Base-by-base conservation (phyloP, 1,140 invertebrate species). In the Drosophila eugracilis region DNA sequence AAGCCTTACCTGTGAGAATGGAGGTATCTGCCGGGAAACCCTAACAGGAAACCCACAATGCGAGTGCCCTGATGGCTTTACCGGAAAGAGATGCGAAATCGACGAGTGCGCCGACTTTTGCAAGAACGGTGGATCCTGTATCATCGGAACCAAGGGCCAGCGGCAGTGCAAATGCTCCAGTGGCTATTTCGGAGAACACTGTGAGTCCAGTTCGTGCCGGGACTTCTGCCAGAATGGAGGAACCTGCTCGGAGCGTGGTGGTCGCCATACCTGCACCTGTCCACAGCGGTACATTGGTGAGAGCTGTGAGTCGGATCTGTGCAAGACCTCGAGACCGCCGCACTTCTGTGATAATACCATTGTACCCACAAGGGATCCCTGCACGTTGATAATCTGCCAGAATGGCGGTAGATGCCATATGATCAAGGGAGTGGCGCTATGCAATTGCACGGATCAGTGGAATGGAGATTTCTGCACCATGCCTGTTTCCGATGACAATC, bases 401-500 rank as follows among this genome's bases (percentile, higher is more conserved):
- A 91, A 91, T 41, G 53, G 72, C 1, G 91, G 89, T 3, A 84
- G 74, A 6, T 91, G 91, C 12, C 88, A 91, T n/a, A 75, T 90
- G 9, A 85, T 91, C 44, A 90, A 90, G 47, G 80, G 78, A 14
- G 42, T 79, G 9, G 88, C 84, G 4, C 76, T 90, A 58, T 96
- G 95, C 89, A 92, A 93, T 53, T 96, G 95, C 88, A 93, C 92
- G n/a, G 90, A 93, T 22, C 93, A 94, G 26, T 96, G 94, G 93
- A 93, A 93, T 12, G 95, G 95, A 4, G 92, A 94, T 42, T 92
- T 94, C 7, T 96, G 95, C 90, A 94, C 96, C 75, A 70, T 91
- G 66, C 93, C 93, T 59, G 91, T 94, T 5, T 92, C 93, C 2
- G 91, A 93, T 55, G 93, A 93, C 60, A 94, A 95, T 91, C 92